Base-by-base conservation (phyloP, 1,140 invertebrate genomes). In the Sesamia nonagrioides region DNA sequence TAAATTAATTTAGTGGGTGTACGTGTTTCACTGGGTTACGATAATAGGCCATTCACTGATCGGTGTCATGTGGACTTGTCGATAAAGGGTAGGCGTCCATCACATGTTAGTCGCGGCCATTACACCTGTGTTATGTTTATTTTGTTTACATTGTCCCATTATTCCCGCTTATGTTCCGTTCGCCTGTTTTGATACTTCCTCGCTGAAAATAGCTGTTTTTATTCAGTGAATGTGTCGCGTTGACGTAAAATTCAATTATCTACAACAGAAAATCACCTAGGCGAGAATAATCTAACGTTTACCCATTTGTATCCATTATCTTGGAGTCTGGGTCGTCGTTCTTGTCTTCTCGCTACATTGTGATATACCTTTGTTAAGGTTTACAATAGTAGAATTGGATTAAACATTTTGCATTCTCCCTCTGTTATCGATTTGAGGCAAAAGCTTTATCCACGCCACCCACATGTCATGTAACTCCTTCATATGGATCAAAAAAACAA, bases 41-140 rank as follows among this genome's bases (percentile, higher is more conserved):
- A 89, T 88, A 91, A 83, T 91, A 82, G 90, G 90, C 90, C 89
- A 88, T 82, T 87, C 75, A 82, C 77, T 82, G 86, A 80, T 80
- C 82, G 75, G 74, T 50, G 80, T 56, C 52, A 33, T 61, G 75
- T 77, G 69, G 81, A 52, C 80, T 42, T 89, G 88, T 89, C 86
- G 90, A 91, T 89, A 91, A 88, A 79, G 86, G 83, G 85, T 84
- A 79, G 85, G 85, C 81, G 84, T 88, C 78, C 86, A 81, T 86
- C 85, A 88, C 58, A 63, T 83, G 84, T 86, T 79, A 74, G 61
- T 71, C 82, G 76, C 78, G 76, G 61, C 81, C 82, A 63, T 88
- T 87, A 88, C 83, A 86, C 83, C 79, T 84, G 81, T 81, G 68
- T 81, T 79, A 81, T 79, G 79, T 82, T 83, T 82, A 82, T 81